phyloP scores from a whole-genome alignment of 1,140 invertebrate genomes.

The Danaus plexippus region DNA sequence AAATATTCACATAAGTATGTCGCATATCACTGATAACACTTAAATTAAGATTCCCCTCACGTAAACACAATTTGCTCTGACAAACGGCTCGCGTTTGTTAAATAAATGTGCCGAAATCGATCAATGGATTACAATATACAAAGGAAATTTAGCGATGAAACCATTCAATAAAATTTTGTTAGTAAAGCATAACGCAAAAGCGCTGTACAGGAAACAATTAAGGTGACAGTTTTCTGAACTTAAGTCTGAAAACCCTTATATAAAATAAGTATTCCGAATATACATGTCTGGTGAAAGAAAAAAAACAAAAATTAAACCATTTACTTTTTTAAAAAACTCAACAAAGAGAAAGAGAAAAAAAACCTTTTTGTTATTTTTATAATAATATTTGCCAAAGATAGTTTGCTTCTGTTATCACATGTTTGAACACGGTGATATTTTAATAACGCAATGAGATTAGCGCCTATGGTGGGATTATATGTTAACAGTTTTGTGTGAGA shows the following conservation, averaged over 20 bases:
- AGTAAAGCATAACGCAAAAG: too few species aligned
- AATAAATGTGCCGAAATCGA: conserved; percentile 27
- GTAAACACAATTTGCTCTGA: conserved; percentile 21
- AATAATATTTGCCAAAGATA: conserved; percentile 40
- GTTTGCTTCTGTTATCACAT: conserved; percentile 47
- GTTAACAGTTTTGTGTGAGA: conserved; percentile 6
- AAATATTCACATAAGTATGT: too few species aligned
- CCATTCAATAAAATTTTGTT: too few species aligned
- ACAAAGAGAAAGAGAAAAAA: too few species aligned
- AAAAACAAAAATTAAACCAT: too few species aligned
- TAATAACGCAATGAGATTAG: conserved; percentile 40
- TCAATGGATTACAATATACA: conserved; percentile 10
- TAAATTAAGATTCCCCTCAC: conserved; percentile 17
- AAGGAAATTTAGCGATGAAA: conserved; percentile 30
- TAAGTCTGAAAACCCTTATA: too few species aligned
- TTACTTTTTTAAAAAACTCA: too few species aligned
- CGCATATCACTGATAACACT: too few species aligned
- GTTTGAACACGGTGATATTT: conserved; percentile 47
- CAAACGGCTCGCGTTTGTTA: conserved; percentile 21
- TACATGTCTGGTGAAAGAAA: too few species aligned
- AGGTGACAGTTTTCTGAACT: too few species aligned
- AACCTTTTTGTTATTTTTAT: conserved; percentile 9
- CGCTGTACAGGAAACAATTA: too few species aligned
- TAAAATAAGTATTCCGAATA: too few species aligned
- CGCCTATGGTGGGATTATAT: conserved; percentile 5